phyloP scores from a whole-genome alignment of 2,113 vertebrate species.

The Chloebia gouldiae region DNA sequence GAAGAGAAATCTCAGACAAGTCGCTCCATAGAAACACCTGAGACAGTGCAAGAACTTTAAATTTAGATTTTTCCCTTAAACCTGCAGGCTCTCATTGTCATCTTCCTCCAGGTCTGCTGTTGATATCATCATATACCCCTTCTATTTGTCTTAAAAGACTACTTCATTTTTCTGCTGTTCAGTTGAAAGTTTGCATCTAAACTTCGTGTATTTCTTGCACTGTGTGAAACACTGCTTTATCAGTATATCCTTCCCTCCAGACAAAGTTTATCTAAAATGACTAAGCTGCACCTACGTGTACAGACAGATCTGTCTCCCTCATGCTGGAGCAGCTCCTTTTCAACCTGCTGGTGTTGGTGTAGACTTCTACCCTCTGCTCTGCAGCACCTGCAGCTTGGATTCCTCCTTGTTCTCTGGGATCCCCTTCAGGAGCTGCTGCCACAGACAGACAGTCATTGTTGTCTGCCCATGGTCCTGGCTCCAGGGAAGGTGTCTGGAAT shows the following conservation, averaged over 20 bases:
- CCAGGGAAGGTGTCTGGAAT: not conserved
- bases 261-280: not conserved
- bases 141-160: not conserved
- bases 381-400: not conserved
- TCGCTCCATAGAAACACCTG: not conserved
- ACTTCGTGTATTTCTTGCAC: not conserved
- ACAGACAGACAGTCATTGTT: not conserved
- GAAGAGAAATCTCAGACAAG: not conserved
- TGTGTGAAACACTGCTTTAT: not conserved
- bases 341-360: not conserved
- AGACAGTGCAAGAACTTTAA: not conserved
- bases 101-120: not conserved
- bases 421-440: not conserved
- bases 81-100: not conserved
- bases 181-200: not conserved
- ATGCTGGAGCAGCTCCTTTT: not conserved
- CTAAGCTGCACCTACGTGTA: not conserved
- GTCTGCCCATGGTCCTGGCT: not conserved
- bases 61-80: not conserved
- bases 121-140: not conserved
- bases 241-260: not conserved
- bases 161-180: not conserved
- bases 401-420: not conserved
- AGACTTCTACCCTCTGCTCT: not conserved
- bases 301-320: not conserved